Percentiles rank a stretch among this genome's conserved stretches.
Evolutionary conservation across 2,888 invertebrate species (phyloP).

Genomic region (Lasioglossum villosulum): DNA sequence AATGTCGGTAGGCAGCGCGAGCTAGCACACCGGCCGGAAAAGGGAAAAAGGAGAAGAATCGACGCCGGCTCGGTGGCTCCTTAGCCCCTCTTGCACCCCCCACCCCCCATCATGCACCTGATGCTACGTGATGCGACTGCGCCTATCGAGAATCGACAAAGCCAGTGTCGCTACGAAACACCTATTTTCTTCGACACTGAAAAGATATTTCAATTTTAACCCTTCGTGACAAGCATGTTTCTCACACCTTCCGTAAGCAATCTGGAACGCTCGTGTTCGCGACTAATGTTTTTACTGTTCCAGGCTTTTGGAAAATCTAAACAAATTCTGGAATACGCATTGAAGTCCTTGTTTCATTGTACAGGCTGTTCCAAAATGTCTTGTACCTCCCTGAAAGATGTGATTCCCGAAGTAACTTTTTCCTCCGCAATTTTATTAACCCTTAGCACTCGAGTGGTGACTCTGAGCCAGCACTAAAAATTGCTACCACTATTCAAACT

Average conservation of each 20-base stretch:
- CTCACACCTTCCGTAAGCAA: neutral
- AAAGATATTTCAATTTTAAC: neutral
- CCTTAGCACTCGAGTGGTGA: too few species aligned
- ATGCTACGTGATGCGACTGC: constrained; percentile 68
- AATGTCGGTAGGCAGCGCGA: constrained; percentile 68
- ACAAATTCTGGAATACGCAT: neutral
- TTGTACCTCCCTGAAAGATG: too few species aligned
- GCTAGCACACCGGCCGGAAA: constrained; percentile 65
- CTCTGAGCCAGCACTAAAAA: too few species aligned
- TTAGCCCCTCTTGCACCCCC: constrained; percentile 15
- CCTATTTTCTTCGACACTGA: neutral
- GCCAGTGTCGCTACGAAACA: neutral
- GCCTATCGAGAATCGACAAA: constrained; percentile 53
- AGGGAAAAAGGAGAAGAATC: constrained; percentile 65
- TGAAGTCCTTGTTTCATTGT: neutral
- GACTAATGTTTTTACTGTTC: neutral
- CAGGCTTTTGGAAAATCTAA: neutral
- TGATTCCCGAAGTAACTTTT: too few species aligned
- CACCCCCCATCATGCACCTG: constrained; percentile 44
- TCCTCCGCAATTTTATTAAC: too few species aligned
- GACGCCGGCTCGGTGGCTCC: constrained; percentile 50
- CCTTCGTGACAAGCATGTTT: neutral
- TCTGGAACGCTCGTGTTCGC: neutral
- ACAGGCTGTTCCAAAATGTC: too few species aligned
- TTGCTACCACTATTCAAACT: too few species aligned